phyloP scores from a whole-genome alignment of 1,140 invertebrate genomes.

The Oryctes rhinoceros region DNA sequence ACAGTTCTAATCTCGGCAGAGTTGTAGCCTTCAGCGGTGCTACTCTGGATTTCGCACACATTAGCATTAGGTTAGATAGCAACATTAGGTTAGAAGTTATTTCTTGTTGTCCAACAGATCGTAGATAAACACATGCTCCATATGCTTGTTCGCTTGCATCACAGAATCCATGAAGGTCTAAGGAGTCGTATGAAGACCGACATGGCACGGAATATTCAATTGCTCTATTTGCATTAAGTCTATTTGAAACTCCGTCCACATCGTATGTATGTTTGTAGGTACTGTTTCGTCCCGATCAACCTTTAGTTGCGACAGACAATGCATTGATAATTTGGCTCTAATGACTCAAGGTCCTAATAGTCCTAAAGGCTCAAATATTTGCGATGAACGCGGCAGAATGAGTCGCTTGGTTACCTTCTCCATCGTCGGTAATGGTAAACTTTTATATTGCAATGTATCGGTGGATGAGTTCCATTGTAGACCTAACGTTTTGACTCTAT shows the following conservation, averaged over 20 bases:
- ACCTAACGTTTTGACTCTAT: too few species aligned
- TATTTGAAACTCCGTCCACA: slow-evolving; percentile 16
- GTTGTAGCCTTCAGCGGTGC: slow-evolving; percentile 42
- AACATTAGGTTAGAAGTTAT: too few species aligned
- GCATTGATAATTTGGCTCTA: slow-evolving; percentile 55
- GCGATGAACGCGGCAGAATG: slow-evolving; percentile 48
- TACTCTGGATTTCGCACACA: slow-evolving; percentile 43
- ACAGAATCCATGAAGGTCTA: background rate
- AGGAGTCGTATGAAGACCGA: background rate
- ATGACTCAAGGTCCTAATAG: slow-evolving; percentile 53
- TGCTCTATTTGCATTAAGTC: too few species aligned
- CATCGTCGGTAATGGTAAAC: too few species aligned
- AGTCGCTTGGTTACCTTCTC: slow-evolving; percentile 43
- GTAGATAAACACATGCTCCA: slow-evolving; percentile 57
- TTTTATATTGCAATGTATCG: too few species aligned
- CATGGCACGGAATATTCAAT: slow-evolving; percentile 17
- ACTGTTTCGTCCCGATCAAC: slow-evolving; percentile 58
- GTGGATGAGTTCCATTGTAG: too few species aligned
- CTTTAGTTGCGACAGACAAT: slow-evolving; percentile 56
- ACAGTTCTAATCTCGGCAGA: slow-evolving; percentile 46
- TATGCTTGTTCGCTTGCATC: slow-evolving; percentile 51
- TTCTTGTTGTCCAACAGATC: background rate
- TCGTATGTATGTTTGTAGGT: slow-evolving; percentile 44
- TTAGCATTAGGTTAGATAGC: slow-evolving; percentile 16
- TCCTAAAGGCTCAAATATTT: slow-evolving; percentile 53